Evolutionary conservation across 2,797 vertebrate genomes (phyloP).

Genomic region (Acanthornis magna): DNA sequence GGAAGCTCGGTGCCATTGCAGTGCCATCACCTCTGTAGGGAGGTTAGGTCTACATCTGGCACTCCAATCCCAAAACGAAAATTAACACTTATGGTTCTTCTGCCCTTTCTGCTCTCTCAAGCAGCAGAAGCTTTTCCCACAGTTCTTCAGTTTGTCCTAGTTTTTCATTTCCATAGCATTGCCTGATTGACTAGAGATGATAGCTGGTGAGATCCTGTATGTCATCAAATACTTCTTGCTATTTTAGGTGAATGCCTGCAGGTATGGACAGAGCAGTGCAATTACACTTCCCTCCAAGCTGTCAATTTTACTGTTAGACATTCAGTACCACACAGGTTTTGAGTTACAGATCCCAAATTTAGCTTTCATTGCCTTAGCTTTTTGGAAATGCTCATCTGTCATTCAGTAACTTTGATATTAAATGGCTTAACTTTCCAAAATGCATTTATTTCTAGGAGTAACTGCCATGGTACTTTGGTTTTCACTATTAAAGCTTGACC

Average conservation of each 20-base stretch:
- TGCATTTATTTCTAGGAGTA: not conserved
- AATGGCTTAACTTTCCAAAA: constrained; percentile 6
- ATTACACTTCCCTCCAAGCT: not conserved
- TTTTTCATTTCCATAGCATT: not conserved
- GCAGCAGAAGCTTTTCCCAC: not conserved
- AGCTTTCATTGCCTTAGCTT: not conserved
- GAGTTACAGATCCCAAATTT: not conserved
- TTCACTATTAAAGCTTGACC: not conserved
- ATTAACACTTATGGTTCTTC: not conserved
- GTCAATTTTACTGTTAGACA: not conserved
- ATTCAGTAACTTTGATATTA: constrained; percentile 16
- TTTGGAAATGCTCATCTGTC: not conserved
- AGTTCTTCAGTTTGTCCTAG: constrained; percentile 32
- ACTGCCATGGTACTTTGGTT: not conserved
- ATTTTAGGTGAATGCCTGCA: not conserved
- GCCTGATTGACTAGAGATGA: not conserved
- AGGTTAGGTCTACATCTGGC: not conserved
- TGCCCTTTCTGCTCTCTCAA: not conserved
- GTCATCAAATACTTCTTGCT: not conserved
- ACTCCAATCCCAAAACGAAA: not conserved
- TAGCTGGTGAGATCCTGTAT: not conserved
- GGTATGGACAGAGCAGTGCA: constrained; percentile 1
- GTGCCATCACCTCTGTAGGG: not conserved
- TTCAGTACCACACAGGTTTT: not conserved
- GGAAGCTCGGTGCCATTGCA: not conserved